These are phyloP conservation scores for Andrena chrysosceles DNA, from an alignment of 2,888 invertebrate species.

Conservation along the genomic window DNA sequence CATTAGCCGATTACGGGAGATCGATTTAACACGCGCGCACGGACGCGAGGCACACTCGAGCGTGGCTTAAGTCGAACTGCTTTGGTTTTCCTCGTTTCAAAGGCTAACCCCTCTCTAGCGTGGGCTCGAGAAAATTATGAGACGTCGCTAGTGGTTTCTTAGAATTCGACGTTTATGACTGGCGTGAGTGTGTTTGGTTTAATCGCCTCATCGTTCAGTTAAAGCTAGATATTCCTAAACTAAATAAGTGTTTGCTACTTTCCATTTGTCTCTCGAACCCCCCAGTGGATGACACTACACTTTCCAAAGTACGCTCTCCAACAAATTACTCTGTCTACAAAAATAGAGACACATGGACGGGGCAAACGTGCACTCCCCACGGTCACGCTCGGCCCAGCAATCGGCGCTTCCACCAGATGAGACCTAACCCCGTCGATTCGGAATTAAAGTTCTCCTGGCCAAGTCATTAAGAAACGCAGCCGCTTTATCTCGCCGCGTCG, in stretches of 20 bases:
- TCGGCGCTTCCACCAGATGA: slow-evolving; percentile 10
- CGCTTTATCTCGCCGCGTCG: slow-evolving; percentile 3
- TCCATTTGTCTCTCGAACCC: no score
- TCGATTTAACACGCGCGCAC: slow-evolving; percentile 36
- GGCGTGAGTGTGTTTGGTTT: no score
- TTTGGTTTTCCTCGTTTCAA: slow-evolving; percentile 13
- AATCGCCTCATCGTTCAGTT: no score
- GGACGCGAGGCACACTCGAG: slow-evolving; percentile 3
- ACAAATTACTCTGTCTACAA: not conserved
- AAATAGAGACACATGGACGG: no score
- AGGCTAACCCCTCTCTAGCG: not conserved
- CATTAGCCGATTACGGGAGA: slow-evolving; percentile 59
- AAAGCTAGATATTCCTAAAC: no score
- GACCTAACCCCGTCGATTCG: not conserved
- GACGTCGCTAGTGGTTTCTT: no score
- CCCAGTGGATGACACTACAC: not conserved
- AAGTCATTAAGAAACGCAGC: slow-evolving; percentile 31
- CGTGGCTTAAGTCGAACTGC: slow-evolving; percentile 5
- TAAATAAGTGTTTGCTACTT: no score
- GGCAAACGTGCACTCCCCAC: not conserved
- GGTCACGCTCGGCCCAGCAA: not conserved
- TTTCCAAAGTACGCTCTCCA: not conserved
- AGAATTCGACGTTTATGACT: no score
- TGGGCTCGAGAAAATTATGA: no score
- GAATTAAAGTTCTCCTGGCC: slow-evolving; percentile 20